Conservation (phyloP, 2,888 invertebrate genomes). For the Cheilosia variabilis region DNA sequence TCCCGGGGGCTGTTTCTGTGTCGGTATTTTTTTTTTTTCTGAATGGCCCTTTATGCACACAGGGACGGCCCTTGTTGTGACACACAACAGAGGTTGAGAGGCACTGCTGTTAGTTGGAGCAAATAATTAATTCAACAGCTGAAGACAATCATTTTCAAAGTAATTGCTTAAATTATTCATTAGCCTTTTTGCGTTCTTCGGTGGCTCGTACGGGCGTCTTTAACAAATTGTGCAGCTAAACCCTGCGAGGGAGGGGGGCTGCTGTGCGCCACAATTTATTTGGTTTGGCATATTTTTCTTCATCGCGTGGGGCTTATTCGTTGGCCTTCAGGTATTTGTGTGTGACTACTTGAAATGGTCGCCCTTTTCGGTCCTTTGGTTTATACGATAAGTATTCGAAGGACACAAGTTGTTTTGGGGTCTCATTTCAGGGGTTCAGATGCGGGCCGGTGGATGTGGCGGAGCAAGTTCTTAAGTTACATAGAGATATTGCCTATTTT, state of each 20-base stretch:
- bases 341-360: constrained; percentile 18
- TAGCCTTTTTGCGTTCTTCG: constrained; percentile 50
- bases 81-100: constrained; percentile 8
- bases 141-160: constrained; percentile 62
- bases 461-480: constrained; percentile 40
- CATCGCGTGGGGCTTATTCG: neutral
- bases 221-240: constrained; percentile 29
- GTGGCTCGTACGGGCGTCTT: neutral
- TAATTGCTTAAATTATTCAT: constrained; percentile 73
- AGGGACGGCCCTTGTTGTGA: constrained; percentile 24
- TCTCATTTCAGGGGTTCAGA: constrained; percentile 16
- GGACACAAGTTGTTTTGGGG: constrained; percentile 24
- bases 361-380: constrained; percentile 19
- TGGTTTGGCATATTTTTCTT: constrained; percentile 2
- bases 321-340: constrained; percentile 25
- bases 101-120: constrained; percentile 52
- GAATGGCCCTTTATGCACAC: neutral
- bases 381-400: constrained; percentile 23
- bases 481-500: constrained; percentile 40
- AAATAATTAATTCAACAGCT: constrained; percentile 70
- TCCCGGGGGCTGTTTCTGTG: constrained; percentile 1
- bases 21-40: neutral
- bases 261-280: constrained; percentile 10
- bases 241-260: neutral
- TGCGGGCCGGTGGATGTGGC: neutral